Evolutionary conservation across 2,113 vertebrate species (phyloP).

Genomic region (Chascanopsetta lugubris): DNA sequence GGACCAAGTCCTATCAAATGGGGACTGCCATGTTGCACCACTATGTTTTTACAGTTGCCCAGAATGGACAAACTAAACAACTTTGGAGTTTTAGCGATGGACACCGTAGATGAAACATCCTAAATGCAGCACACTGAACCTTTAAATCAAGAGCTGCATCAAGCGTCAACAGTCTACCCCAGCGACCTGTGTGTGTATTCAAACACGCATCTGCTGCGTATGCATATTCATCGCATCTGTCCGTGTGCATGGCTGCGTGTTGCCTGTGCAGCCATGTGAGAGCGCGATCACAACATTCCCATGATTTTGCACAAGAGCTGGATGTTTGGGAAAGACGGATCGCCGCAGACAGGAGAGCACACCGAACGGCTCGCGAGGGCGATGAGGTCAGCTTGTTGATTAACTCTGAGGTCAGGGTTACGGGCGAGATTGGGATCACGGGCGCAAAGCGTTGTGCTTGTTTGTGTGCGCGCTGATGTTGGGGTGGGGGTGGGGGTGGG

Average conservation of each 20-base stretch:
- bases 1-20: too few relatives aligned
- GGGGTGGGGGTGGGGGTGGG: constrained; percentile 5
- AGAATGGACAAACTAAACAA: too few relatives aligned
- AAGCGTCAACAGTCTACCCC: neutral
- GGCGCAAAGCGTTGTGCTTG: constrained; percentile 6
- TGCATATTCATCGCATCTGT: constrained; percentile 8
- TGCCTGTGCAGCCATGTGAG: constrained; percentile 19
- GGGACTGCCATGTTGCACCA: too few relatives aligned
- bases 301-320: constrained; percentile 14
- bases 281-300: constrained; percentile 10
- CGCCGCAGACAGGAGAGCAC: constrained; percentile 8
- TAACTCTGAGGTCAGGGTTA: constrained; percentile 36
- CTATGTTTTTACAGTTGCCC: too few relatives aligned
- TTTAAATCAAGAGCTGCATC: too few relatives aligned
- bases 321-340: constrained; percentile 18
- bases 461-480: constrained; percentile 28
- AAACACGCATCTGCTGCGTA: constrained; percentile 6
- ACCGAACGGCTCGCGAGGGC: constrained; percentile 29
- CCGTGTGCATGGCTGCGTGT: constrained; percentile 1
- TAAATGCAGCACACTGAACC: too few relatives aligned
- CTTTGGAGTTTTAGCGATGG: too few relatives aligned
- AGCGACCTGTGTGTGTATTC: constrained; percentile 7
- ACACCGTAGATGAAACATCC: too few relatives aligned
- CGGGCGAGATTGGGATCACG: constrained; percentile 41
- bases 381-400: constrained; percentile 49